Base-by-base conservation (phyloP, 2,888 invertebrate species). In the Eristalis tenax region DNA sequence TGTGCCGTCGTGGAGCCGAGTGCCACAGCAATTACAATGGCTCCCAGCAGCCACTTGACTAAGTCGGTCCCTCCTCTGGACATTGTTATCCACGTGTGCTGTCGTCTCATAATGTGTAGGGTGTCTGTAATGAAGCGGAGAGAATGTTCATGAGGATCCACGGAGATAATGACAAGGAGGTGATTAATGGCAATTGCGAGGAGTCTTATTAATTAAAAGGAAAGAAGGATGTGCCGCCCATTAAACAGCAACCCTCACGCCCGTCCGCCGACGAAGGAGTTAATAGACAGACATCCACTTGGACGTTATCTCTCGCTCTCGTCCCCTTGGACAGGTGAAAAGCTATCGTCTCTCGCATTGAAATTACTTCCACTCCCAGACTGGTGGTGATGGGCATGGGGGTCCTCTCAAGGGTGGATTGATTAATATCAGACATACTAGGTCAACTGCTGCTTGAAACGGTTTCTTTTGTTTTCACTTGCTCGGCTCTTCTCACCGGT, bases 1-100 rank as follows among this genome's bases (percentile, higher is more conserved):
- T 97, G 96, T 26, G 95, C 96, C 69, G 61, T 65, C 28, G 89
- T 85, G 69, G 88, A 18, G 74, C 59, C 73, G 74, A 87, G 66
- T 22, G 66, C 68, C 63, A 73, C 32, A 68, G 83, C 63, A 69
- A 87, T 71, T 32, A 76, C 73, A 32, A 83, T 75, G 26, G 79
- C 73, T 79, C 68, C 73, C 18, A 87, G 40, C n/a, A 87, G 71
- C 87, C 87, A 87, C 40, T 63, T 79, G 56, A 22, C 63, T 71
- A 75, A 40, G 43, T 32, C 78, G 63, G 61, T 71, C 38, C 83
- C 71, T 73, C 68, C 66, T 43, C 75, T 69, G 43, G 76, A 68
- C 80, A 80, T 87, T 76, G 79, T 83, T 80, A 76, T 69, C 71
- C 83, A 83, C 79, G 79, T 87, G 76, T 87, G 79, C 56, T 87